phyloP scores from a whole-genome alignment of 2,113 vertebrate genomes.

The Pachypanchax playfairii region DNA sequence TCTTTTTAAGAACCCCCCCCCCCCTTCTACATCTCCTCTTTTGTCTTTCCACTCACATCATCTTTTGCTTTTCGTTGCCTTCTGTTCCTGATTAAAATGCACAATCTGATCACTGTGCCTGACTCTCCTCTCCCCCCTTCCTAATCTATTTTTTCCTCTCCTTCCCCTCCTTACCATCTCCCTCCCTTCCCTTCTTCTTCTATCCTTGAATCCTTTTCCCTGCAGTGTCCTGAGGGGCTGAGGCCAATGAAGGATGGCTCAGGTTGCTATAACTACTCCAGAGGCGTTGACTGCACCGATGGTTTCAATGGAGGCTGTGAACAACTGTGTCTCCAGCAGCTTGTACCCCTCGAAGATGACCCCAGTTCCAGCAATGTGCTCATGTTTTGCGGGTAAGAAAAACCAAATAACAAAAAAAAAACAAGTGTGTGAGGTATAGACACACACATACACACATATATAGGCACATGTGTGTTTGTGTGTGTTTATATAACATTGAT shows the following conservation, averaged over 20 bases:
- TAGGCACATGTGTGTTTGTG: too few relatives aligned
- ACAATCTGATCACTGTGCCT: conserved; percentile 61
- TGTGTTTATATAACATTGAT: too few relatives aligned
- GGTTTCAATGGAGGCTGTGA: conserved; percentile 97
- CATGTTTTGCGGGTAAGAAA: conserved; percentile 98
- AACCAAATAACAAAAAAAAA: conserved; percentile 1
- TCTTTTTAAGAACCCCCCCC: conserved; percentile 4
- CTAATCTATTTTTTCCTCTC: conserved; percentile 45
- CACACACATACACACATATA: too few relatives aligned
- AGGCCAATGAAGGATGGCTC: conserved; percentile 97
- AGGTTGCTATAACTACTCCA: conserved; percentile 95
- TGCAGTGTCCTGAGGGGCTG: conserved; percentile 92
- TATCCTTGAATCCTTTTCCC: background rate
- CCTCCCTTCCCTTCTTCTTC: conserved; percentile 25
- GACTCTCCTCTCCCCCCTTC: conserved; percentile 35
- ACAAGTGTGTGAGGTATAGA: too few relatives aligned
- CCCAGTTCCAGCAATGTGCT: conserved; percentile 92
- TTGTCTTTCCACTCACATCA: conserved; percentile 13
- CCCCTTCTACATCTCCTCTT: conserved; percentile 11
- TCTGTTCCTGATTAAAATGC: conserved; percentile 61
- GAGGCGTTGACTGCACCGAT: conserved; percentile 96
- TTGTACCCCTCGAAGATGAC: conserved; percentile 88
- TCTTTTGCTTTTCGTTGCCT: conserved; percentile 33
- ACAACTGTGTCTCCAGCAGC: conserved; percentile 96
- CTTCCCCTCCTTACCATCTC: conserved; percentile 7